Evolutionary conservation across 2,113 vertebrate species (phyloP), one percentile per base, ranked within the genome.

Genomic region (Daphoenositta chrysoptera): DNA sequence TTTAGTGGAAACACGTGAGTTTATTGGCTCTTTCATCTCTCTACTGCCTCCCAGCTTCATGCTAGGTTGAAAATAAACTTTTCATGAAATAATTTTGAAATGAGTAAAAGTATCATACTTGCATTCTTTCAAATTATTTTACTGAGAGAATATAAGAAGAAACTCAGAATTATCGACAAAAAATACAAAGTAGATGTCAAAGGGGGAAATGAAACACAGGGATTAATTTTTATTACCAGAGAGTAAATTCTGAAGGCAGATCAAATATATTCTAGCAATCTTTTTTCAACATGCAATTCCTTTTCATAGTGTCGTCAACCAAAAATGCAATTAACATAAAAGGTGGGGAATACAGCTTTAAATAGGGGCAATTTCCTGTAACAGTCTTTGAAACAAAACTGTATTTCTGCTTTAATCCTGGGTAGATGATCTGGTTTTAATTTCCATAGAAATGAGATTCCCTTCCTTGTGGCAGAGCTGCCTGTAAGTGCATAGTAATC

Each of bases 381-480:
- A 42, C 66, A 56, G 44, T 37, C 72, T 96, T 88, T 90, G 94
- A 86, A 96, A 85, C 69, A 94, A 94, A 90, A 73, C 89, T n/a
- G 7, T 33, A 37, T 83, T 85, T 93, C 40, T 93, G 26, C 78
- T 90, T 97, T 88, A 96, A 94, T 84, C 72, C 64, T 88, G 53
- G 45, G 37, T 51, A 48, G 69, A 75, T 69, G 33, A 61, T 54
- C 81, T 71, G 56, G 20, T 56, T 96, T 96, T 91, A 68, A 96
- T 97, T 94, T 97, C 84, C 89, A 93, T 60, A 88, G 84, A 93
- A 96, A 97, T 96, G 42, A 92, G 94, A 91, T 84, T 94, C 54
- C 23, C 24, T 87, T 94, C 89, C 47, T 35, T 44, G 26, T 28
- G 47, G 44, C 54, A 54, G 83, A 71, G 57, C 60, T 57, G 69